Evolutionary conservation across 2,797 vertebrate genomes (phyloP), one percentile per base, ranked within the genome.

Genomic region (Hylomyscus alleni): DNA sequence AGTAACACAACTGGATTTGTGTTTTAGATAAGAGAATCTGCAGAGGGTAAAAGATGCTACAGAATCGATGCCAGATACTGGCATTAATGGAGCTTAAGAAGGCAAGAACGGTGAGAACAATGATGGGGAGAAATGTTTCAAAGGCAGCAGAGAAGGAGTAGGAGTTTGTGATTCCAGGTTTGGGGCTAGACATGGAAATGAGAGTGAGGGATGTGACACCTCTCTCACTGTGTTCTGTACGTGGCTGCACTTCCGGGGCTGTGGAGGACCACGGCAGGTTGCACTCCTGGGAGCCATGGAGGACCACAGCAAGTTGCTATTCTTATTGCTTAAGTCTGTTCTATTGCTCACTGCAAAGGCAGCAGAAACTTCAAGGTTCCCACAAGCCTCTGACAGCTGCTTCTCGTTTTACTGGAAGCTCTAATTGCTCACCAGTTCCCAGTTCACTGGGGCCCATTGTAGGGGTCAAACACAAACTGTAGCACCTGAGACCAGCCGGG

Each of bases 361-460:
- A 56, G 60, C 0, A 65, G 47, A 58, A 84, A 58, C 19, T 26
- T 80, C 72, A 85, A 87, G 78, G 62, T 24, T 69, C 67, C 58
- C 44, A 14, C 5, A 60, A 62, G 87, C 22, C 31, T 75, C 56
- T 80, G 26, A 96, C 34, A 78, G n/a, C 6, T 78, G 50, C 47
- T 91, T 90, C 95, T 60, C 22, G 3, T 73, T 94, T 95, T 82
- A 60, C 50, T 81, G 73, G 37, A 84, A 75, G 34, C 72, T 54
- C 4, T 37, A 72, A 91, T 69, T 50, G 52, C 44, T 76, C 50
- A 50, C 91, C 34, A 83, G 47, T 62, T 90, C 73, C 89, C 34
- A 82, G 62, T 77, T 89, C 29, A 52, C 0, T 22, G 44, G 47
- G 47, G 47, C 67, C 58, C 26, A 34, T 58, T 73, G 20, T 3